Evolutionary conservation across 2,797 vertebrate species (phyloP).

Genomic region (Peromyscus aztecus): DNA sequence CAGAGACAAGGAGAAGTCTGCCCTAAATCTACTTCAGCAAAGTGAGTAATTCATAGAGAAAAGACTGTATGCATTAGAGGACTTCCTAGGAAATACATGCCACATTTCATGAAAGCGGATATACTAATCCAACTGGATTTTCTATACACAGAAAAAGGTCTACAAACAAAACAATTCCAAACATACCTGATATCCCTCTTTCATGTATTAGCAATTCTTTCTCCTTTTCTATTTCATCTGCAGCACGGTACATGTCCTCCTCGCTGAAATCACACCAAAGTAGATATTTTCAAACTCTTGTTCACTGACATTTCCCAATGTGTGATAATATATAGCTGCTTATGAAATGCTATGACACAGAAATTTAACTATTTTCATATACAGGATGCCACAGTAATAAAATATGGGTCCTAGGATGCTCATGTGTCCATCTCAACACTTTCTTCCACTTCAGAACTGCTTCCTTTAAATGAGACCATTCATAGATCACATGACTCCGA

Average conservation of each 20-base stretch:
- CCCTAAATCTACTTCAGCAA: not conserved
- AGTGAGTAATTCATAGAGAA: not conserved
- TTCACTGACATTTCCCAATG: constrained; percentile 36
- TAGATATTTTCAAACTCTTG: constrained; percentile 78
- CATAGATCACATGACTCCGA: not conserved
- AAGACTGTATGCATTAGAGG: not conserved
- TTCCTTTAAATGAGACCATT: not conserved
- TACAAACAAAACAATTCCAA: constrained; percentile 65
- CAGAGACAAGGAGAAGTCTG: not conserved
- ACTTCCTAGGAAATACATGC: not conserved
- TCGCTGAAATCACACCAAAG: constrained; percentile 89
- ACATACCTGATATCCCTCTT: constrained; percentile 86
- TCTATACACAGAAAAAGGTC: constrained; percentile 44
- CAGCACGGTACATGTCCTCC: constrained; percentile 95
- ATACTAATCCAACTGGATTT: constrained; percentile 25
- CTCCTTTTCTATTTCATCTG: constrained; percentile 93
- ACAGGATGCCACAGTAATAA: constrained; percentile 10
- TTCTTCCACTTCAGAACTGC: not conserved
- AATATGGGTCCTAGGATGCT: not conserved
- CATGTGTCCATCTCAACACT: not conserved
- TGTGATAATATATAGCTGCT: constrained; percentile 41
- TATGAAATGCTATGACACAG: not conserved
- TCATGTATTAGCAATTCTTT: constrained; percentile 84
- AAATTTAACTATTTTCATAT: not conserved
- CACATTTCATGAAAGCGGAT: constrained; percentile 32